Base-by-base conservation (phyloP, 2,113 vertebrate species). In the Psilopogon haemacephalus region DNA sequence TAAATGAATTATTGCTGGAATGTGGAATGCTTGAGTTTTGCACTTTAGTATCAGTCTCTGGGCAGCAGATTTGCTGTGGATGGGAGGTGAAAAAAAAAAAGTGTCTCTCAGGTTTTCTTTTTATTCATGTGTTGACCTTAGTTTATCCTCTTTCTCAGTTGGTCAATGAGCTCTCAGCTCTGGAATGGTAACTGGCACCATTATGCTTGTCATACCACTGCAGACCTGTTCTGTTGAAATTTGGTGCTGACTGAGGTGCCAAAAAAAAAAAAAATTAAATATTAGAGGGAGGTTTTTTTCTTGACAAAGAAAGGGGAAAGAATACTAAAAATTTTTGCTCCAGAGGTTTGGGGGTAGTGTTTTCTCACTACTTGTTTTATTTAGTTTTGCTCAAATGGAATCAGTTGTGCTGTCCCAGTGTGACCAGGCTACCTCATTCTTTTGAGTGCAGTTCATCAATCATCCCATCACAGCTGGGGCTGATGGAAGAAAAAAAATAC, bases 1-100 rank as follows among this genome's bases (percentile, higher is more conserved):
- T 86, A 68, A 95, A 92, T 91, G 87, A 93, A 87, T 92, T 94
- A 74, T 83, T 96, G 33, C 81, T 95, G 93, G 89, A 94, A 86
- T 59, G 70, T 59, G 59, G 8, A 93, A 88, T 87, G 46, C 46
- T 82, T 95, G 87, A 89, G 86, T 95, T 97, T 94, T 92, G 38
- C 65, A 91, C 84, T 95, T 95, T 70, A 89, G 86, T 89, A 93
- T 69, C 90, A 94, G 80, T 94, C 69, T 94, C 93, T 84, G 83
- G 90, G 74, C 84, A 96, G 69, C 37, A 85, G 90, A 93, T 60
- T 67, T 85, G 83, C 91, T 90, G 75, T 35, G 87, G 62, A 63
- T 52, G 50, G 16, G 48, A 12, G 12, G 11, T n/a, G n/a, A n/a
- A n/a, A n/a, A 24, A 21, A 24, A 87, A 90, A 89, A 44, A 62